A percentile compares a stretch with the other conserved stretches of the same genome.
phyloP scores from a whole-genome alignment of 1,140 invertebrate species.

The Philaenus spumarius region DNA sequence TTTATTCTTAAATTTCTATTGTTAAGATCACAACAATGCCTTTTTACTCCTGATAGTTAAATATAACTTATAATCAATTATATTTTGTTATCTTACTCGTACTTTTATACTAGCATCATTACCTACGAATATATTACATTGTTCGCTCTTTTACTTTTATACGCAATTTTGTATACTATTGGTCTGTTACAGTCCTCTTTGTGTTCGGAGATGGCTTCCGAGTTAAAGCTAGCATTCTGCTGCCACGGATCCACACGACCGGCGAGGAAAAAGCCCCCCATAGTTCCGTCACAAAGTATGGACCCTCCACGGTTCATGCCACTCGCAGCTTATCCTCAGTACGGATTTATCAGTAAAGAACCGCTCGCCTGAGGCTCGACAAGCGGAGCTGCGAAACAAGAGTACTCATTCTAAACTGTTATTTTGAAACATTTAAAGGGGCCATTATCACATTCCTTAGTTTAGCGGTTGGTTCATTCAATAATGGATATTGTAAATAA shows the following conservation, averaged over 20 bases:
- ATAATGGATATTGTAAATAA: too few species aligned
- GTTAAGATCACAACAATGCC: too few species aligned
- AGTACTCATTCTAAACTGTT: slow-evolving; percentile 8
- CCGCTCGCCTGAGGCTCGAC: slow-evolving; percentile 15
- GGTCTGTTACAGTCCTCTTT: slow-evolving; percentile 49
- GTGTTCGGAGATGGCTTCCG: slow-evolving; percentile 59
- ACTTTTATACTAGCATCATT: background rate
- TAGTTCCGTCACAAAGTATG: slow-evolving; percentile 32
- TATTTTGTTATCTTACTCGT: background rate
- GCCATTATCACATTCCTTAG: too few species aligned
- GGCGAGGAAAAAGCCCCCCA: slow-evolving; percentile 38
- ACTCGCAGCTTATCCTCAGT: slow-evolving; percentile 48
- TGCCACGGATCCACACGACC: slow-evolving; percentile 51
- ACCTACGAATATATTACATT: background rate
- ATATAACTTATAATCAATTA: background rate
- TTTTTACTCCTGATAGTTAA: background rate
- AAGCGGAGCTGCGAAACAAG: background rate
- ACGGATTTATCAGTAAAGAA: slow-evolving; percentile 50
- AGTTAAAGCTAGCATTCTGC: slow-evolving; percentile 59
- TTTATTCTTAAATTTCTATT: too few species aligned
- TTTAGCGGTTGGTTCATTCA: too few species aligned
- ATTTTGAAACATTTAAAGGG: too few species aligned
- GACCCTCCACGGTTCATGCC: slow-evolving; percentile 35
- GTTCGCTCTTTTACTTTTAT: background rate
- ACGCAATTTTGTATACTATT: slow-evolving; percentile 23